Base-by-base conservation (phyloP, 2,888 invertebrate species). In the Alentia gelatinosa region DNA sequence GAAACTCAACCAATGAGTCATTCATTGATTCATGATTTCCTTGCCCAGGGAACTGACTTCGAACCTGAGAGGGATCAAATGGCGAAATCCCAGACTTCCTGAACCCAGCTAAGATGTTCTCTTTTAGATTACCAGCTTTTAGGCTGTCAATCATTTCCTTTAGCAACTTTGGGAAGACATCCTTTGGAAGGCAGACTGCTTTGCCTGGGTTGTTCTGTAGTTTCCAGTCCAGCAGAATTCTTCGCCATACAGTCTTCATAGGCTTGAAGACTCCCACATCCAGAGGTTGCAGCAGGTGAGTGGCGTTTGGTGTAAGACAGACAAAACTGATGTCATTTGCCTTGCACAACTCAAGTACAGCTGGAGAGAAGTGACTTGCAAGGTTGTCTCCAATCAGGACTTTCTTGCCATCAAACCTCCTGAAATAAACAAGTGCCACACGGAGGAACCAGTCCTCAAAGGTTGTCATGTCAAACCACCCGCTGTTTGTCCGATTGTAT, bases 401-500 rank as follows among this genome's bases (percentile, higher is more conserved):
- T 26, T 68, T 68, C 30, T 15, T 1, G 1, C 68, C 68, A 1
- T 26, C 0, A 15, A 15, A 39, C 1, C 19, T 39, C n/a, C 37
- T 83, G 12, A 94, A 93, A 91, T 93, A 92, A 83, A 94, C 94
- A 35, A 96, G 83, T 47, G 93, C 91, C 30, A 92, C 35, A 39
- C 90, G 91, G 37, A 92, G 33, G 91, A 95, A 95, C 95, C 95
- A 95, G 90, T 95, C 95, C 79, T 92, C 92, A 91, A 96, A 95
- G 68, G 89, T 90, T 4, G 68, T 30, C 30, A 89, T 26, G 89
- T 95, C 94, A 92, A 95, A 95, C 95, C 95, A 95, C 0, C 95
- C 96, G 75, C 94, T 95, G 88, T 92, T 91, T 0, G 95, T 94
- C 0, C 95, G 42, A 92, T 96, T 96, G 92, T 96, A 96, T 7